These are phyloP conservation scores for Heteronetta atricapilla DNA, from an alignment of 2,113 vertebrate species.

Conservation along the genomic window DNA sequence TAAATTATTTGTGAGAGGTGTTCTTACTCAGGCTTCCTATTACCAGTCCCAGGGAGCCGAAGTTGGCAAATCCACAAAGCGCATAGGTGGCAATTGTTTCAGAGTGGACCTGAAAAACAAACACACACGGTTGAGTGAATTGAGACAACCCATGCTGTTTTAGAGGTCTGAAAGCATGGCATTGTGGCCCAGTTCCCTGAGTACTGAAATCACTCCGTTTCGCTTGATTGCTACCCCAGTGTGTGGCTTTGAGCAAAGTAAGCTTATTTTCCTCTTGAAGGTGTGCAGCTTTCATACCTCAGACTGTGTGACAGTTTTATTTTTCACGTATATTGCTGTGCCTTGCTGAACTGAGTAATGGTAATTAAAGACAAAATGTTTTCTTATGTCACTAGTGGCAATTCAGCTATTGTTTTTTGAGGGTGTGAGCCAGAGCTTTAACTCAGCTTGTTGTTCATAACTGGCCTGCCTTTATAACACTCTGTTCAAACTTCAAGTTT, in stretches of 20 bases:
- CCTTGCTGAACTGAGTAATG: neutral
- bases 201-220: neutral
- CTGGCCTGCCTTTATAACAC: neutral
- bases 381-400: neutral
- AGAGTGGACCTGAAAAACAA: conserved; percentile 82
- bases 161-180: neutral
- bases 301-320: neutral
- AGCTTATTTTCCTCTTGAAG: neutral
- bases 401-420: neutral
- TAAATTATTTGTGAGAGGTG: neutral
- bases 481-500: neutral
- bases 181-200: neutral
- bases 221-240: neutral
- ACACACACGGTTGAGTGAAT: neutral
- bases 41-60: conserved; percentile 83
- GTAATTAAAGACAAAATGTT: neutral
- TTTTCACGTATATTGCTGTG: neutral
- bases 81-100: conserved; percentile 90
- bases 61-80: conserved; percentile 90
- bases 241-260: neutral
- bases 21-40: conserved; percentile 85
- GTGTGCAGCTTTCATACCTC: neutral
- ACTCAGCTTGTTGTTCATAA: neutral
- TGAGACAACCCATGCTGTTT: neutral
- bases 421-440: neutral